Percentiles rank a stretch among this genome's conserved stretches.
Evolutionary conservation across 2,797 vertebrate species (phyloP).

Genomic region (Tolypeutes matacus): DNA sequence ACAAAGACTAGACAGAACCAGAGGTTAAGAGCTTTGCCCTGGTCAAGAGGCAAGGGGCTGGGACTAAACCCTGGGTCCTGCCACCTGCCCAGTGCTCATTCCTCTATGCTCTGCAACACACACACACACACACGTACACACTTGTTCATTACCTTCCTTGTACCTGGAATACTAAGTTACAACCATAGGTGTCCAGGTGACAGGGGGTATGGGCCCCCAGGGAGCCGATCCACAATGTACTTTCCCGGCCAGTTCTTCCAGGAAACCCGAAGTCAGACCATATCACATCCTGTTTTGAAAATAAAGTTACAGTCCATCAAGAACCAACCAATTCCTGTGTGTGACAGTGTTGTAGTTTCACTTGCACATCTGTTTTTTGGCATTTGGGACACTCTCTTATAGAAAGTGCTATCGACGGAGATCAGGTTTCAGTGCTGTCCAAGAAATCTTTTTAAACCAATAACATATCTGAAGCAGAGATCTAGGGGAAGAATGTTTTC

Average conservation of each 20-base stretch:
- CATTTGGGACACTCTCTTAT: neutral
- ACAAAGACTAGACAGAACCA: neutral
- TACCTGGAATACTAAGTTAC: conserved; percentile 97
- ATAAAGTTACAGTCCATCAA: conserved; percentile 66
- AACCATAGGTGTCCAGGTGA: conserved; percentile 96
- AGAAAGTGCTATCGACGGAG: conserved; percentile 14
- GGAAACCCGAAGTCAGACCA: conserved; percentile 97
- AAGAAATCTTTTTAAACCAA: conserved; percentile 35
- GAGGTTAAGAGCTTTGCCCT: neutral
- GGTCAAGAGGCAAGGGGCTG: neutral
- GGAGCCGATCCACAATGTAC: conserved; percentile 97
- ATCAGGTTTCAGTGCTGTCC: neutral
- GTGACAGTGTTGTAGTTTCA: neutral
- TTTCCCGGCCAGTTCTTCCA: conserved; percentile 94
- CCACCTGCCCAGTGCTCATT: neutral
- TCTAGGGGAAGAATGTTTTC: neutral
- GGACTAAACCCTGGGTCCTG: neutral
- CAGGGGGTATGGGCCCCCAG: conserved; percentile 96
- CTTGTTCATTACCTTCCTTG: conserved; percentile 94
- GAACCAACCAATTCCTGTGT: conserved; percentile 36
- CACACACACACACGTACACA: rapidly evolving
- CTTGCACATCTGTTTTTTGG: neutral
- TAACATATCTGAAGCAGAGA: neutral
- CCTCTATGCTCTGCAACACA: neutral
- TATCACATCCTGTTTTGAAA: conserved; percentile 90